Evolutionary conservation across 2,113 vertebrate genomes (phyloP).

Genomic region (Notarius quadriscutis): DNA sequence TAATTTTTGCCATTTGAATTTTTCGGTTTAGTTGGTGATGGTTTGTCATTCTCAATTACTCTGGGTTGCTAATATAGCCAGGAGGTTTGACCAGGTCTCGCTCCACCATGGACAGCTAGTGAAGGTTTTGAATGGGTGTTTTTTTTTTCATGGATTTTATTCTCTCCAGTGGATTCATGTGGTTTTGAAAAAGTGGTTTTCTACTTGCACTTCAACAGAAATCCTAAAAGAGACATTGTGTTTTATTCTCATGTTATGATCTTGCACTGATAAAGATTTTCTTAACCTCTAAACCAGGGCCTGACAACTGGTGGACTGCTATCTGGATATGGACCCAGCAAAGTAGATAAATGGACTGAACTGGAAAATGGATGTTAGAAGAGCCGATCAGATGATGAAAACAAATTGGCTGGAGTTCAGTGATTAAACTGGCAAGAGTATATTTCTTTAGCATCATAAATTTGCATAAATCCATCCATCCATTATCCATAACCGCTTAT

Average conservation of each 20-base stretch:
- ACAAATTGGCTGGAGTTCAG: background rate
- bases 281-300: background rate
- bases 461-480: too few species aligned
- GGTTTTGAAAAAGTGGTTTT: background rate
- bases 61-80: slow-evolving; percentile 60
- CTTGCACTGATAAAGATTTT: background rate
- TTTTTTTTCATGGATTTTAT: slow-evolving; percentile 5
- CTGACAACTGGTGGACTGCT: background rate
- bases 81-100: slow-evolving; percentile 60
- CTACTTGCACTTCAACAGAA: background rate
- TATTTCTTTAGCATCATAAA: background rate
- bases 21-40: slow-evolving; percentile 28
- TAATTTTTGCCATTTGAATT: background rate
- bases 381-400: background rate
- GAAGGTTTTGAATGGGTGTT: slow-evolving; percentile 15
- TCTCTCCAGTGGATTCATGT: slow-evolving; percentile 24
- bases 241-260: background rate
- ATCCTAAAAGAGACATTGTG: background rate
- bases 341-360: background rate
- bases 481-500: too few species aligned
- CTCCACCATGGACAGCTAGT: slow-evolving; percentile 1
- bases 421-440: background rate
- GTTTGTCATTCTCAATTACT: slow-evolving; percentile 40
- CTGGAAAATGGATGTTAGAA: background rate
- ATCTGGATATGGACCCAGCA: background rate